phyloP scores from a whole-genome alignment of 2,113 vertebrate genomes.

The Anarrhichthys ocellatus region DNA sequence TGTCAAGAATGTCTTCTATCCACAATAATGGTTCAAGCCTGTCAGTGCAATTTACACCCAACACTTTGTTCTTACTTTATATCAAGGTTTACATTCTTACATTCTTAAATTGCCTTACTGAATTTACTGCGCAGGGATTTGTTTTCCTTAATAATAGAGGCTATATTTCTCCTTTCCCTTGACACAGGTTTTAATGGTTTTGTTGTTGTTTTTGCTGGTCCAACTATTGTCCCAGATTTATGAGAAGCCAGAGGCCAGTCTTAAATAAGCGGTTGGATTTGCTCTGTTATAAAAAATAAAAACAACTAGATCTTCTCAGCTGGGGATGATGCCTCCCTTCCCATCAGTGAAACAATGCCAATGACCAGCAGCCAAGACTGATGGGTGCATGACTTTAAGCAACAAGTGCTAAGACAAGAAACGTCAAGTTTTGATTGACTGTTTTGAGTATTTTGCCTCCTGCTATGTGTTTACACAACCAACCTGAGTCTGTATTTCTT shows the following conservation, averaged over 20 bases:
- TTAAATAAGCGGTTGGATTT: conserved; percentile 11
- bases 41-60: conserved; percentile 6
- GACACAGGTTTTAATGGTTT: neutral
- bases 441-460: neutral
- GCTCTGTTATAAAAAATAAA: neutral
- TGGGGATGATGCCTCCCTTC: neutral
- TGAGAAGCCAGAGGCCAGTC: neutral
- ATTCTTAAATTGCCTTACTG: neutral
- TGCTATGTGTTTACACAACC: conserved; percentile 16
- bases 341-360: neutral
- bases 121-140: neutral
- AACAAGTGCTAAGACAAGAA: neutral
- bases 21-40: conserved; percentile 21
- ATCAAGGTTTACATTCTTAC: conserved; percentile 3
- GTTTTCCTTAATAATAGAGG: neutral
- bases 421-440: neutral
- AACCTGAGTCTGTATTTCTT: neutral
- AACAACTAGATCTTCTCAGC: neutral
- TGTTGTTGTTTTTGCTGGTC: neutral
- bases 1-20: conserved; percentile 19
- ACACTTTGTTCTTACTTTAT: neutral
- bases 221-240: neutral
- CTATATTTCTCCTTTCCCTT: neutral
- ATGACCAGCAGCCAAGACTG: neutral
- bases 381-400: neutral